phyloP scores from a whole-genome alignment of 1,140 invertebrate genomes.

The Anastrepha ludens region DNA sequence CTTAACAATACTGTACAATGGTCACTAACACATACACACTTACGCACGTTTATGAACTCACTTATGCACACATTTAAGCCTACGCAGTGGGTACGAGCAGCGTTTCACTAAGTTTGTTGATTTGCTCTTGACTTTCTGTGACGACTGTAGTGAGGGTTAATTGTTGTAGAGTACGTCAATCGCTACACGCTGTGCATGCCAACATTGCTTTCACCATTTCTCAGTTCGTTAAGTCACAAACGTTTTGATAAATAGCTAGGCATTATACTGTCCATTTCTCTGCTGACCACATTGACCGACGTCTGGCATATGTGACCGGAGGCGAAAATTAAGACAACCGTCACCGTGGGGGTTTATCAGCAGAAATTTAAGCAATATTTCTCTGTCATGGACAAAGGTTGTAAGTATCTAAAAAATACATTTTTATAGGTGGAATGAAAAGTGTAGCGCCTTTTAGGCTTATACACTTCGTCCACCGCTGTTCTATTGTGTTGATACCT shows the following conservation, averaged over 20 bases:
- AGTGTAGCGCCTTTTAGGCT: too few species aligned
- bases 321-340: not conserved
- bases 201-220: not conserved
- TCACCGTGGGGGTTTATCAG: not conserved
- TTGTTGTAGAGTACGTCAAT: not conserved
- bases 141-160: not conserved
- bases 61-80: not conserved
- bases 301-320: not conserved
- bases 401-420: too few species aligned
- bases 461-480: too few species aligned
- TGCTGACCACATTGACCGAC: not conserved
- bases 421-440: too few species aligned
- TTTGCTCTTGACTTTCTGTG: slow-evolving; percentile 7
- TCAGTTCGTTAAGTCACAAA: slow-evolving; percentile 9
- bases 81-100: not conserved
- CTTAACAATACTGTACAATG: not conserved
- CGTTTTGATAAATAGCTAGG: slow-evolving; percentile 26
- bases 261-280: slow-evolving; percentile 25
- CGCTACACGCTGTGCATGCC: not conserved
- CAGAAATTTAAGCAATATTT: not conserved
- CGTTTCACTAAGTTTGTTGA: not conserved
- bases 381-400: too few species aligned
- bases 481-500: too few species aligned
- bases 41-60: not conserved
- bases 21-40: not conserved